A percentile compares a stretch with the other conserved stretches of the same genome.
phyloP scores from a whole-genome alignment of 2,113 vertebrate genomes.

The Scomber colias region DNA sequence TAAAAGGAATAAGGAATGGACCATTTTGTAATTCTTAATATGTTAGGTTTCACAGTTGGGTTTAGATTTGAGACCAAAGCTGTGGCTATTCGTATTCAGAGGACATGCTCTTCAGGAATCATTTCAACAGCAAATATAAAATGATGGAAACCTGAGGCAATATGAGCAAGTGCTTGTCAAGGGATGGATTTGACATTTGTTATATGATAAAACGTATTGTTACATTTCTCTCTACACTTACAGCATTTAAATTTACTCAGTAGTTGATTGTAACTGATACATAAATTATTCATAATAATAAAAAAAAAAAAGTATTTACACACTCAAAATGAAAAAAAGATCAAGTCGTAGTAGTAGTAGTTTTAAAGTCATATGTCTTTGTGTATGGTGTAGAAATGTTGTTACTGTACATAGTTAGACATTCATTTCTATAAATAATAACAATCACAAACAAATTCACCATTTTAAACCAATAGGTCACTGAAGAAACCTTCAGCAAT shows the following conservation, averaged over 20 bases:
- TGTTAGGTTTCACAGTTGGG: not conserved
- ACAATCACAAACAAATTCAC: not conserved
- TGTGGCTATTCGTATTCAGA: constrained; percentile 1
- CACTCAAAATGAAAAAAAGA: too few species aligned
- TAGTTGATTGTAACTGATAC: not conserved
- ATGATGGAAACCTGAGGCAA: not conserved
- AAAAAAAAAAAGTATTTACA: not conserved
- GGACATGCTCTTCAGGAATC: not conserved
- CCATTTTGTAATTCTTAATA: not conserved
- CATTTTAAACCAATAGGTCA: not conserved
- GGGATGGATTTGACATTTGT: not conserved
- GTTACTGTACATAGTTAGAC: not conserved
- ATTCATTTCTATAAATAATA: not conserved
- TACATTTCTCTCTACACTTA: not conserved
- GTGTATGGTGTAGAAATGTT: not conserved
- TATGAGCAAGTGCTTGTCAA: not conserved
- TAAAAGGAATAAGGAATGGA: too few species aligned
- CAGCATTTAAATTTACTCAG: not conserved
- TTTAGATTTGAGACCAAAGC: constrained; percentile 1
- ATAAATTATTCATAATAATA: not conserved
- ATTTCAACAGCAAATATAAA: not conserved
- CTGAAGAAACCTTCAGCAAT: not conserved
- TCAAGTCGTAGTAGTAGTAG: not conserved
- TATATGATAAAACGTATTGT: not conserved
- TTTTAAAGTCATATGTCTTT: not conserved